Percentiles rank a stretch among this genome's conserved stretches.
Conservation (phyloP, 2,113 vertebrate genomes). For the Xiphorhynchus elegans region DNA sequence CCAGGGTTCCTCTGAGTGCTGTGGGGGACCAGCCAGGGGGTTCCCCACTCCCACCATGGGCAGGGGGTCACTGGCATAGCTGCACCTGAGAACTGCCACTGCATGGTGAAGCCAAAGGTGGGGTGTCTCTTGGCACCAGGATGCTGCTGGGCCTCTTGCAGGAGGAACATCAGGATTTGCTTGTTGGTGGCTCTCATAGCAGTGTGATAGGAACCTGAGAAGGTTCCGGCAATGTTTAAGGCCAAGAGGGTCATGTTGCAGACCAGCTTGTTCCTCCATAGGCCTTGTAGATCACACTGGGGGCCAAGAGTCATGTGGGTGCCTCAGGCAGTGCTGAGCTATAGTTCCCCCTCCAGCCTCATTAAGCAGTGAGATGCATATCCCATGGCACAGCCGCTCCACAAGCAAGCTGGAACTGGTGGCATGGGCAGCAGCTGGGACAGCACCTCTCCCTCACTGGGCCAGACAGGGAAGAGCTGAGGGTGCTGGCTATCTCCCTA, state of each 20-base stretch:
- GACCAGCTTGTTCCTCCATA: not conserved
- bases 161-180: not conserved
- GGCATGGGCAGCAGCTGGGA: accelerated
- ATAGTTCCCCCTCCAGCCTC: accelerated
- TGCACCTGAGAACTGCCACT: not conserved
- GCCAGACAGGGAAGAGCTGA: not conserved
- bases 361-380: not conserved
- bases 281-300: not conserved
- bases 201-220: not conserved
- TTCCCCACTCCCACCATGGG: not conserved
- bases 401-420: accelerated
- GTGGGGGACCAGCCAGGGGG: accelerated
- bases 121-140: not conserved
- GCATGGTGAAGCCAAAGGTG: accelerated
- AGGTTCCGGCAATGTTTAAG: not conserved
- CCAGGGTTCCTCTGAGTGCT: not conserved
- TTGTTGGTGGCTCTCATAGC: not conserved
- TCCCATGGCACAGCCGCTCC: accelerated
- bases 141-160: not conserved
- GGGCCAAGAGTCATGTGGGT: accelerated
- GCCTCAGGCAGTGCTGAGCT: not conserved
- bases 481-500: accelerated
- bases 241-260: not conserved
- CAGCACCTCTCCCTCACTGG: not conserved
- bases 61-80: not conserved